Evolutionary conservation across 2,888 invertebrate species (phyloP), one percentile per base, ranked within the genome.

Genomic region (Bruchidius siliquastri): DNA sequence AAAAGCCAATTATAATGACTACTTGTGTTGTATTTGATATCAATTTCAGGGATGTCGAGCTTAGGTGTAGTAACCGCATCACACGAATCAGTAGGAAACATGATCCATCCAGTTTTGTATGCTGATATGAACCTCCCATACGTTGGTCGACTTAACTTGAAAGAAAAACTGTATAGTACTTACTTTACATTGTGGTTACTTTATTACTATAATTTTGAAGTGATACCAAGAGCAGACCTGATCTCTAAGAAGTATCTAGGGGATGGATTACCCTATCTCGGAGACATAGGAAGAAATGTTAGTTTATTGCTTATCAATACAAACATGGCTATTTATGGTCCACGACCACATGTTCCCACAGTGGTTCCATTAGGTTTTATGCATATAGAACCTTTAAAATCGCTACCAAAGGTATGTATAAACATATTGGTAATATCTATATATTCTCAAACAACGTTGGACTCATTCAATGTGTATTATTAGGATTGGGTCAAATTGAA

Each of bases 231-330:
- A 49, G 76, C 78, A 30, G 79, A 80, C 72, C 68, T 21, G 10
- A 78, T 76, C 21, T 75, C 78, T 22, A 79, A 76, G 71, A 75
- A 72, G 68, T 72, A 74, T 70, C 70, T 80, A 18, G 75, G 76
- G 0, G 70, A 72, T 2, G 72, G 77, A 69, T 26, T 80, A 49
- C 80, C 80, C 20, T 78, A 79, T 72, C 71, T 80, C n/a, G 79
- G 78, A 18, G 78, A 79, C 21, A 76, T 79, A 10, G 76, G 75
- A 66, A 75, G 69, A 49, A 77, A 76, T 74, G 74, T 79, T 22
- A 77, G 79, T 75, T 21, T 79, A 13, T 49, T 80, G n/a, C 72
- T 81, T 18, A 71, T 78, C 32, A 80, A 80, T 72, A 75, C 76
- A 49, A 79, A 80, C 73, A 79, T 79, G 6, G 72, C 78, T 22